Base-by-base conservation (phyloP, 2,113 vertebrate genomes). In the Pluvialis apricaria region DNA sequence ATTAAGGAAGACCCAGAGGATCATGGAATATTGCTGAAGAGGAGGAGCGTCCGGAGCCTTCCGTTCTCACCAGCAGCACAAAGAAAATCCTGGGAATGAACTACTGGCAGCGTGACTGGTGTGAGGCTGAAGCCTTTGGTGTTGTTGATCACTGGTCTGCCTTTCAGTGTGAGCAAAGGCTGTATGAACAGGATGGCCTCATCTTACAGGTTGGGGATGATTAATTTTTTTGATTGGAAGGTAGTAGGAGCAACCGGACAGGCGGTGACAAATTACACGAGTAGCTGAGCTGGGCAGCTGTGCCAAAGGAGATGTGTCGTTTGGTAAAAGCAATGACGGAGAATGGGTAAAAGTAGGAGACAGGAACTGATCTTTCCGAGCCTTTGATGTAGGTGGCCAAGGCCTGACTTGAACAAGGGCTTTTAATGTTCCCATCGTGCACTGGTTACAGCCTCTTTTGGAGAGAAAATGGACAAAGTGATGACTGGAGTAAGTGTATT, bases 131-230 rank as follows among this genome's bases (percentile, higher is more conserved):
- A 94, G 62, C 65, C 78, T 38, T 76, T 8, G 45, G 89, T 72
- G 47, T 2, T 54, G 32, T 68, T 44, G 93, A 85, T 62, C 85
- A 13, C 75, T 85, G 66, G 57, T 64, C 83, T 38, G 4, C 65
- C 73, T 91, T 69, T 20, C 62, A n/a, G 84, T 68, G 61, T 20
- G 85, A 94, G 66, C 83, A 3, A 69, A 94, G 62, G 82, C 88
- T 86, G 44, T 88, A 40, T 36, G 94, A 80, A 57, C 96, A 83
- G 87, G 75, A 92, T 19, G 61, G 94, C 79, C 55, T 93, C 94
- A 45, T 90, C 88, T 42, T 62, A 10, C 96, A 96, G 96, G 96
- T 69, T 76, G 78, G 87, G 72, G 71, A 34, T 42, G 78, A 9
- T 90, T 85, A 4, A 49, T 82, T 80, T 3, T 76, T 42, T 58